A percentile compares a stretch with the other conserved stretches of the same genome.
Evolutionary conservation across 2,797 vertebrate genomes (phyloP).

Genomic region (Megalops cyprinoides): DNA sequence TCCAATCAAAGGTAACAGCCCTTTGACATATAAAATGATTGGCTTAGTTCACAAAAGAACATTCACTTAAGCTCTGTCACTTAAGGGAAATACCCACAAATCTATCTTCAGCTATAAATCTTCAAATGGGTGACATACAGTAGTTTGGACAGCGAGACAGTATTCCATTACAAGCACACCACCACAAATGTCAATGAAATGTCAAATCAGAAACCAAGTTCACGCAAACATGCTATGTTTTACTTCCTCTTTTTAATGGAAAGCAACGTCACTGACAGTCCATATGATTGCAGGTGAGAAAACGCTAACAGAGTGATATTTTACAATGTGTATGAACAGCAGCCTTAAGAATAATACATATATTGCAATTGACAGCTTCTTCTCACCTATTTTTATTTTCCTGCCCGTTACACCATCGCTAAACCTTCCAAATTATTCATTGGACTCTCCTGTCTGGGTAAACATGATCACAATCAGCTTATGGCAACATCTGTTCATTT

Average conservation of each 20-base stretch:
- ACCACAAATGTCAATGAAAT: constrained; percentile 4
- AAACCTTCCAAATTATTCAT: no score
- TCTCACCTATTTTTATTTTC: no score
- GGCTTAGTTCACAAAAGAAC: neutral
- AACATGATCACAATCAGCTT: no score
- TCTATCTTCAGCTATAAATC: constrained; percentile 10
- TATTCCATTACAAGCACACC: no score
- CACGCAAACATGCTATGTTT: neutral
- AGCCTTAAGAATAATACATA: no score
- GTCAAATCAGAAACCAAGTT: constrained; percentile 5
- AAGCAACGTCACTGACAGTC: neutral
- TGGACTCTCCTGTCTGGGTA: no score
- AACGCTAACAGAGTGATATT: neutral
- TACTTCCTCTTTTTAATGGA: constrained; percentile 4
- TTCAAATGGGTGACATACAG: neutral
- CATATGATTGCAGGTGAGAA: neutral
- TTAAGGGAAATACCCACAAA: constrained; percentile 21
- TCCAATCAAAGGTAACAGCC: neutral
- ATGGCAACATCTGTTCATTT: no score
- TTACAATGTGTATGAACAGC: neutral
- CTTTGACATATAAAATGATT: neutral
- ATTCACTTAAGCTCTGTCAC: neutral
- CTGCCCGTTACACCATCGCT: no score
- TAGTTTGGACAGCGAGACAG: no score
- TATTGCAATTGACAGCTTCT: no score